Conservation (phyloP, 2,113 vertebrate genomes). For the Galeopterus variegatus region DNA sequence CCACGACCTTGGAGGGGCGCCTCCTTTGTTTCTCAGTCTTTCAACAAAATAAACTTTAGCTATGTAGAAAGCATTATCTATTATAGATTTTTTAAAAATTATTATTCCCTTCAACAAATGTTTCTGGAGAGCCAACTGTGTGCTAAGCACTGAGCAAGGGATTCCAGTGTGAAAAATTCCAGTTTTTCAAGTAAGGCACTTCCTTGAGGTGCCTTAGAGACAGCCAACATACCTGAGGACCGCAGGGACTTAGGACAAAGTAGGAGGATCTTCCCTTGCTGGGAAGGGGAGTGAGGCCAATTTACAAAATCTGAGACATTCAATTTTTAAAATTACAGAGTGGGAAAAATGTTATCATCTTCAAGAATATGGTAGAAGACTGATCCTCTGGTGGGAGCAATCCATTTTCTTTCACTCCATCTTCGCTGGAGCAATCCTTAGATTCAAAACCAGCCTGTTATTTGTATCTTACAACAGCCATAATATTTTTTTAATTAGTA, state of each 20-base stretch:
- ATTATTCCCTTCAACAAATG: neutral
- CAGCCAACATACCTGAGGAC: neutral
- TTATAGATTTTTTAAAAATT: neutral
- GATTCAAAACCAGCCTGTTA: neutral
- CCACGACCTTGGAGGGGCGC: slow-evolving; percentile 13
- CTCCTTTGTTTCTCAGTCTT: neutral
- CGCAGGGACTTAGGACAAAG: neutral
- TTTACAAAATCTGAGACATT: neutral
- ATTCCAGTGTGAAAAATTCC: neutral
- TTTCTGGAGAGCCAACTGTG: neutral
- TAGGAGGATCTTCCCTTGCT: neutral
- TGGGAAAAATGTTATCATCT: neutral
- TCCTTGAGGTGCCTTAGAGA: neutral
- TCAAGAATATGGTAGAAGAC: neutral
- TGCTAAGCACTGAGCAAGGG: neutral
- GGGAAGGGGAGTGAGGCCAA: neutral
- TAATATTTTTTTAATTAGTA: too few species aligned
- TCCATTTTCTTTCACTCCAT: neutral
- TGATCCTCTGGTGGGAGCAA: neutral
- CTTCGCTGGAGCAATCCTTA: neutral
- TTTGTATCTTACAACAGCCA: neutral
- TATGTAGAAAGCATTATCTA: neutral
- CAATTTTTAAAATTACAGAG: neutral
- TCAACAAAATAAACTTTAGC: neutral
- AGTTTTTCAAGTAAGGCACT: neutral